These are phyloP conservation scores for Oxygymnocypris stewartii DNA, from an alignment of 2,113 vertebrate species.

Conservation along the genomic window DNA sequence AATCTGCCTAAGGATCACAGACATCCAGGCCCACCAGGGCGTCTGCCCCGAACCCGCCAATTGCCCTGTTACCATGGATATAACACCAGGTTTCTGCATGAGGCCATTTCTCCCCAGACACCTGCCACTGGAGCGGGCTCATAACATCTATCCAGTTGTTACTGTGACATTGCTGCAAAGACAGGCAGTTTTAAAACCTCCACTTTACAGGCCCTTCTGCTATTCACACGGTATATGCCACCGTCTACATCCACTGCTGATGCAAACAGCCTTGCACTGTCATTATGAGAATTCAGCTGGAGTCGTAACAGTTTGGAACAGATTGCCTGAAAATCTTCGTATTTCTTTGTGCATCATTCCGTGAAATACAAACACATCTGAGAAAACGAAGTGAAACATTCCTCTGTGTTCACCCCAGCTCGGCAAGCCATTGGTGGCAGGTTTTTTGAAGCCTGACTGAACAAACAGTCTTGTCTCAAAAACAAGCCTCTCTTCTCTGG, in stretches of 20 bases:
- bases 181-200: constrained; percentile 47
- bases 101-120: constrained; percentile 57
- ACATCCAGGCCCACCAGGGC: constrained; percentile 48
- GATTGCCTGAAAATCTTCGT: constrained; percentile 39
- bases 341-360: constrained; percentile 46
- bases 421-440: constrained; percentile 40
- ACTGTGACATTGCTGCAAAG: constrained; percentile 67
- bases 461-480: constrained; percentile 48
- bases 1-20: constrained; percentile 46
- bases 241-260: constrained; percentile 31
- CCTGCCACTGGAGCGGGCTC: constrained; percentile 50
- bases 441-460: constrained; percentile 50
- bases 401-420: constrained; percentile 44
- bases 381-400: constrained; percentile 55
- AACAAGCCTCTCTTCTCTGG: constrained; percentile 27
- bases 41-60: constrained; percentile 59
- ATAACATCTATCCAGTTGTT: constrained; percentile 48
- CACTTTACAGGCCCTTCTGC: constrained; percentile 35
- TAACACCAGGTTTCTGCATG: constrained; percentile 42
- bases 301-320: constrained; percentile 32
- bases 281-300: constrained; percentile 29
- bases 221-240: constrained; percentile 22
- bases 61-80: constrained; percentile 63
- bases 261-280: constrained; percentile 3
- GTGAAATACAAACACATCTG: constrained; percentile 53